These are phyloP conservation scores for Saccostrea echinata DNA, from an alignment of 1,140 invertebrate species.

Conservation along the genomic window DNA sequence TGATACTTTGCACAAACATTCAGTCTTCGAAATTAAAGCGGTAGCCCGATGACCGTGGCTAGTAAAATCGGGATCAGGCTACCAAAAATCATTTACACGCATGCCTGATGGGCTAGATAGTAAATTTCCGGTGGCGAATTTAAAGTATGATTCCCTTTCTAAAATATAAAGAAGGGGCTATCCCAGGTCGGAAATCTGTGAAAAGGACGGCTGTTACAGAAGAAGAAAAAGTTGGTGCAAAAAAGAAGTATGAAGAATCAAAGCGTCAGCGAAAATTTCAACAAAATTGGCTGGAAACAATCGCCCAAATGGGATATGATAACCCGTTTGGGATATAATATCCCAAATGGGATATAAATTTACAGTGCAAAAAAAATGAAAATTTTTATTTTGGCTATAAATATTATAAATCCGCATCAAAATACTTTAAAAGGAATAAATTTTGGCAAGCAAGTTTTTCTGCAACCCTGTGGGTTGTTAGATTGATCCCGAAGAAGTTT, in stretches of 20 bases:
- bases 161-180: background rate
- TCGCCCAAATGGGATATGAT: too few species aligned
- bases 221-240: background rate
- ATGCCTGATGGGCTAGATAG: background rate
- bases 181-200: background rate
- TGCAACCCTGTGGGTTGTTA: too few species aligned
- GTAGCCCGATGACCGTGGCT: background rate
- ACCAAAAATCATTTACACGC: background rate
- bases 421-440: too few species aligned
- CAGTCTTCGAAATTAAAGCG: background rate
- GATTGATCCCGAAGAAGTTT: too few species aligned
- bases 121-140: background rate
- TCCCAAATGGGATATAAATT: too few species aligned
- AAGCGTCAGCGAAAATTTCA: background rate
- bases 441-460: too few species aligned
- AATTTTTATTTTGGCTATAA: too few species aligned
- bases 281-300: background rate
- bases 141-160: constrained; percentile 65
- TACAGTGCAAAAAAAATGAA: too few species aligned
- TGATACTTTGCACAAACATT: too few species aligned
- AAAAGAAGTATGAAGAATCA: background rate
- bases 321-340: too few species aligned
- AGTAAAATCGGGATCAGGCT: background rate
- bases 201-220: background rate
- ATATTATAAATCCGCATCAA: too few species aligned